Conservation (phyloP, 2,888 invertebrate species). For the Steinernema hermaphroditum region DNA sequence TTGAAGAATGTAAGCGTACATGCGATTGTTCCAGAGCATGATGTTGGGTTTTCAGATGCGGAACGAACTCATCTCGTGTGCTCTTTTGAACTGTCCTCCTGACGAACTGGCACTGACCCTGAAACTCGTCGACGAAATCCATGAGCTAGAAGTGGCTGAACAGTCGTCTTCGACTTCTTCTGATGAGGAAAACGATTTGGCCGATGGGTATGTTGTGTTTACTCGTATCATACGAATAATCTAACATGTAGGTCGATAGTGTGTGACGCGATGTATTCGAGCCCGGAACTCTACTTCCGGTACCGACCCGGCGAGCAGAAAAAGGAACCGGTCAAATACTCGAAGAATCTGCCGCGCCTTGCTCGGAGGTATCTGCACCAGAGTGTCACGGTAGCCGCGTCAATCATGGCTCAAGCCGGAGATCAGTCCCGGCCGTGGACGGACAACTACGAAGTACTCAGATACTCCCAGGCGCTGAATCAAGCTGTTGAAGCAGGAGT, state of each 20-base stretch:
- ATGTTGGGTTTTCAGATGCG: background rate
- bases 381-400: background rate
- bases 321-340: background rate
- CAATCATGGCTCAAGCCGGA: background rate
- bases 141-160: too few species aligned
- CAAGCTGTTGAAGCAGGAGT: background rate
- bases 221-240: too few species aligned
- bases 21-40: background rate
- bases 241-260: background rate
- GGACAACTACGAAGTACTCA: background rate
- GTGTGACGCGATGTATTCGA: constrained; percentile 6
- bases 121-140: too few species aligned
- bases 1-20: background rate
- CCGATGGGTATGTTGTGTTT: too few species aligned
- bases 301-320: background rate
- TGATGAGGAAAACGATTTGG: too few species aligned
- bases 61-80: constrained; percentile 6
- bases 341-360: background rate
- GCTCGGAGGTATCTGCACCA: background rate
- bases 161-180: too few species aligned
- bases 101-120: background rate
- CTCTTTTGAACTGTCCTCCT: constrained; percentile 8
- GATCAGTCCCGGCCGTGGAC: background rate
- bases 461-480: background rate
- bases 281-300: constrained; percentile 1